Evolutionary conservation across 2,113 vertebrate genomes (phyloP).

Genomic region (Rhadina sibilatrix): DNA sequence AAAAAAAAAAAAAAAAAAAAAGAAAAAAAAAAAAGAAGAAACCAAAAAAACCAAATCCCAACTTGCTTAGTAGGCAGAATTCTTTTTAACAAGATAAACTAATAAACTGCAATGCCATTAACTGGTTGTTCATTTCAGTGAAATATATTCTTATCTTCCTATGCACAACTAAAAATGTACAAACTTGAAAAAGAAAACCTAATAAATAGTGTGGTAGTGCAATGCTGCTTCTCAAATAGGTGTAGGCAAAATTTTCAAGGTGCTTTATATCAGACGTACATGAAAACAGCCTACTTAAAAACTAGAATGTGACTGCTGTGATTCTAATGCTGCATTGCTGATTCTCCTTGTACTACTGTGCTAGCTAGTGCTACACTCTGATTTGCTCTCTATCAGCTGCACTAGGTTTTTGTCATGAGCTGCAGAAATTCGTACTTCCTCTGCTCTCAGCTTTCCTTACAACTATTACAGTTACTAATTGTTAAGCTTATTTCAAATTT

Average conservation of each 20-base stretch:
- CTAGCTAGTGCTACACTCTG: conserved; percentile 67
- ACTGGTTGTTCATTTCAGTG: conserved; percentile 14
- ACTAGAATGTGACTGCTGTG: conserved; percentile 57
- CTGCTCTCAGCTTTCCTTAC: conserved; percentile 30
- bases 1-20: too few species aligned
- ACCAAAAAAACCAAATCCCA: background rate
- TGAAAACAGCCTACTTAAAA: conserved; percentile 78
- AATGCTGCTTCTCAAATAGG: background rate
- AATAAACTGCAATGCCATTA: conserved; percentile 31
- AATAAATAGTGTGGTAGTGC: background rate
- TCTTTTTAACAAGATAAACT: conserved; percentile 38
- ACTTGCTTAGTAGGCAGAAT: conserved; percentile 6
- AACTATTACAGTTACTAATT: conserved; percentile 74
- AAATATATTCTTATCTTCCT: conserved; percentile 34
- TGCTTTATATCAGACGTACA: conserved; percentile 22
- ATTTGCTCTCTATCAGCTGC: conserved; percentile 75
- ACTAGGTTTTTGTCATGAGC: conserved; percentile 71
- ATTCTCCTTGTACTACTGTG: conserved; percentile 69
- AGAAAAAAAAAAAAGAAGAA: background rate
- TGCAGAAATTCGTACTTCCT: conserved; percentile 77
- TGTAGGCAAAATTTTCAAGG: conserved; percentile 14
- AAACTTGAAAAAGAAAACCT: conserved; percentile 8
- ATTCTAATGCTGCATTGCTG: conserved; percentile 81
- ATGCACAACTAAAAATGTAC: background rate
- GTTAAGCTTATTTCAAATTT: conserved; percentile 25